Percentiles rank a stretch among this genome's conserved stretches.
phyloP scores from a whole-genome alignment of 2,113 vertebrate genomes.

The Rhineura floridana region DNA sequence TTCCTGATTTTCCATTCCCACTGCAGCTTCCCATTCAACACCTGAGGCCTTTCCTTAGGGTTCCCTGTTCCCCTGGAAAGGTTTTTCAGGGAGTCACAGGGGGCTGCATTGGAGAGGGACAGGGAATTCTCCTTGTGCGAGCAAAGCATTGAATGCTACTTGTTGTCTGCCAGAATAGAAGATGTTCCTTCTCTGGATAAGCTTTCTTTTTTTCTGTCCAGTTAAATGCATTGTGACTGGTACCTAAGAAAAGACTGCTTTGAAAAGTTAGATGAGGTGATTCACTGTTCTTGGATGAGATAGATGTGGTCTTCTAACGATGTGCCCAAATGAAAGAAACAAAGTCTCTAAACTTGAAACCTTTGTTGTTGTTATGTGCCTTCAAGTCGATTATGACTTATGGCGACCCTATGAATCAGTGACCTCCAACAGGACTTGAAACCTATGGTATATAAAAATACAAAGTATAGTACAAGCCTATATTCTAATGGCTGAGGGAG shows the following conservation, averaged over 20 bases:
- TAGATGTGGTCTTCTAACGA: neutral
- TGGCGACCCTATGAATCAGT: too few species aligned
- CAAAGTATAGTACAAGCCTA: too few species aligned
- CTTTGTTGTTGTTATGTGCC: too few species aligned
- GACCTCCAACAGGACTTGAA: too few species aligned
- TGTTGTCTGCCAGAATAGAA: neutral
- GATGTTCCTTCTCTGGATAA: neutral
- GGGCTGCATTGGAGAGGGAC: neutral
- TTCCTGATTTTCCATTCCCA: neutral
- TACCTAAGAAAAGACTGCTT: neutral
- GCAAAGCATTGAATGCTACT: neutral
- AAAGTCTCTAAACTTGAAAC: neutral
- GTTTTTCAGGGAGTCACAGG: neutral
- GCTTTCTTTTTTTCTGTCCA: neutral
- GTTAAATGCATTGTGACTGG: neutral
- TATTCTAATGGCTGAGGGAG: neutral
- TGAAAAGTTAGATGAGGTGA: neutral
- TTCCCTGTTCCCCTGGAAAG: neutral
- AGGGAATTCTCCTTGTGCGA: neutral
- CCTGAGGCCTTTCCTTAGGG: too few species aligned
- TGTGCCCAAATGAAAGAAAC: neutral
- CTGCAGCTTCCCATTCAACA: neutral
- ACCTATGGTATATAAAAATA: too few species aligned
- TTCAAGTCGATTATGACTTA: too few species aligned
- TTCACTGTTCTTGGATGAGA: neutral